Evolutionary conservation across 2,888 invertebrate species (phyloP).

Genomic region (Monoplex corrugatus): DNA sequence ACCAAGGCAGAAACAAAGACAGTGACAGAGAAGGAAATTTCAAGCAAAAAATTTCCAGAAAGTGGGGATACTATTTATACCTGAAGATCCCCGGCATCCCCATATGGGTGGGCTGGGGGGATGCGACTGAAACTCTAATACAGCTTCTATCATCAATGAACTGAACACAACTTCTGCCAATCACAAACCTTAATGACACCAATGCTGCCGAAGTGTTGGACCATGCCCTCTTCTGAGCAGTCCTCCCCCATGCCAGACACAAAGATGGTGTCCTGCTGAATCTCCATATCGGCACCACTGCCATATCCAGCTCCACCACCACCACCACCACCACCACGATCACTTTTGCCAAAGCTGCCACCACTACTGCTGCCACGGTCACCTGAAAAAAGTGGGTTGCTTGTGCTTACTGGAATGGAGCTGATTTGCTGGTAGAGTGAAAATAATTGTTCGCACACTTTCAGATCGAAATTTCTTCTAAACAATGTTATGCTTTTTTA

Average conservation of each 20-base stretch:
- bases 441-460: no score
- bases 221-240: constrained; percentile 93
- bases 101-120: no score
- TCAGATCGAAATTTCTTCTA: no score
- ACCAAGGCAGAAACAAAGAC: no score
- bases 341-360: constrained; percentile 3
- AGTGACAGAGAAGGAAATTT: no score
- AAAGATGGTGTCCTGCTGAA: constrained; percentile 92
- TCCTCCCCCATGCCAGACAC: constrained; percentile 94
- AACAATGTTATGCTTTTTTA: background rate
- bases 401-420: background rate
- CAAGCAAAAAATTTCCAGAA: no score
- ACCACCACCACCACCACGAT: constrained; percentile 39
- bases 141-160: no score
- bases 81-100: no score
- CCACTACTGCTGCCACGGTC: constrained; percentile 68
- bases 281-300: constrained; percentile 68
- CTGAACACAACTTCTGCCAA: background rate
- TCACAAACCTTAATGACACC: constrained; percentile 95
- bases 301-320: constrained; percentile 63
- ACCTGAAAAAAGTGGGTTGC: constrained; percentile 51
- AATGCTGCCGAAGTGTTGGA: constrained; percentile 95
- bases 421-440: background rate
- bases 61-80: no score
- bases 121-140: no score